phyloP scores from a whole-genome alignment of 2,888 invertebrate species.

The Eristalis pertinax region DNA sequence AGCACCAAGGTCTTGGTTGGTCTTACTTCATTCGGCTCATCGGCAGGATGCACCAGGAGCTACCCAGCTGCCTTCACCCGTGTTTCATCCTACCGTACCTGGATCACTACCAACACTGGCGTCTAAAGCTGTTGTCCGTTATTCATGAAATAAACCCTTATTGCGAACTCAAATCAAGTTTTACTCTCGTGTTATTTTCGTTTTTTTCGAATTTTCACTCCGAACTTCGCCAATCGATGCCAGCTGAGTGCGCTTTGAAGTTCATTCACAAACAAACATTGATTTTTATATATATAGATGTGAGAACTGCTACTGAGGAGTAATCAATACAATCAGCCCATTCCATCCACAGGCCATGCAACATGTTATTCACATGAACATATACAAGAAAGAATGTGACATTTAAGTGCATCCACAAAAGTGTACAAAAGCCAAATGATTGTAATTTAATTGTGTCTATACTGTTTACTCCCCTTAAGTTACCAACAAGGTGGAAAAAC shows the following conservation, averaged over 20 bases:
- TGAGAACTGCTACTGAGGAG: too few relatives aligned
- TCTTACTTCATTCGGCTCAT: conserved; percentile 21
- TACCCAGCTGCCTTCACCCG: conserved; percentile 74
- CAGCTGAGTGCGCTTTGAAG: not conserved
- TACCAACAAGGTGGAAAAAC: too few relatives aligned
- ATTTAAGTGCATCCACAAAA: too few relatives aligned
- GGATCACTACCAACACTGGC: conserved; percentile 72
- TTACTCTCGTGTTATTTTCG: not conserved
- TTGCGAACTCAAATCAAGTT: not conserved
- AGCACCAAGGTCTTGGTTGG: conserved; percentile 14
- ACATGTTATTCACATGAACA: too few relatives aligned
- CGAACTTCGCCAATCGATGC: not conserved
- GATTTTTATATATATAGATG: too few relatives aligned
- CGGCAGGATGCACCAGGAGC: conserved; percentile 1
- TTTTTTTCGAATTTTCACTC: not conserved
- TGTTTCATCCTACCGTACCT: conserved; percentile 74
- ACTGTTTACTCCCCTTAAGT: too few relatives aligned
- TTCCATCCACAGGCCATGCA: too few relatives aligned
- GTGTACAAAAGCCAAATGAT: too few relatives aligned
- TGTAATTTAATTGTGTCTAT: too few relatives aligned
- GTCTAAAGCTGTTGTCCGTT: not conserved
- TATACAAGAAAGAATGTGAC: too few relatives aligned
- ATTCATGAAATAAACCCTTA: not conserved
- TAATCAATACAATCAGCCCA: too few relatives aligned
- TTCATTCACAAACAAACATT: too few relatives aligned